These are phyloP conservation scores for Poeciliopsis paucimaculata DNA, from an alignment of 2,797 vertebrate genomes.

Conservation along the genomic window DNA sequence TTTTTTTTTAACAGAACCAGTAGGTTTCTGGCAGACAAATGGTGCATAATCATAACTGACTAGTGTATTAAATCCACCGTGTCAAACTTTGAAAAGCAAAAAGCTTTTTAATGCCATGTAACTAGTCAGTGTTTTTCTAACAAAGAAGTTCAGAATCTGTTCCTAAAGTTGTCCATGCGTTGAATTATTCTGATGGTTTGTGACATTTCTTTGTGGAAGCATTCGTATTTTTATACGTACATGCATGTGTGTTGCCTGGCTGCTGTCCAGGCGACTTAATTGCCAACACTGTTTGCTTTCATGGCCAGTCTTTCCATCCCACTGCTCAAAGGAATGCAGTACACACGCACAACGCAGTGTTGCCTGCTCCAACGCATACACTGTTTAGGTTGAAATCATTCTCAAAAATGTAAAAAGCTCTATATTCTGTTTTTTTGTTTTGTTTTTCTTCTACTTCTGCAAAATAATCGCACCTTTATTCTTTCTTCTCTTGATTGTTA, in stretches of 20 bases:
- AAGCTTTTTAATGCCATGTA: neutral
- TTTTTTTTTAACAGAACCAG: neutral
- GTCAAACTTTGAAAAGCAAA: conserved; percentile 10
- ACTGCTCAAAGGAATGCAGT: conserved; percentile 70
- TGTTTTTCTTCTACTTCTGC: conserved; percentile 49
- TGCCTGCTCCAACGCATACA: conserved; percentile 45
- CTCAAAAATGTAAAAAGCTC: neutral
- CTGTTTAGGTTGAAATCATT: conserved; percentile 34
- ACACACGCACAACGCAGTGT: conserved; percentile 31
- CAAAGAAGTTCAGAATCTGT: neutral
- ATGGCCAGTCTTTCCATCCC: conserved; percentile 69
- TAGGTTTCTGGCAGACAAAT: neutral
- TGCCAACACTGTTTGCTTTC: conserved; percentile 75
- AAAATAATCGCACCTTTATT: conserved; percentile 58
- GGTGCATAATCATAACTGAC: neutral
- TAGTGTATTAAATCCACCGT: neutral
- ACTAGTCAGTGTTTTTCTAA: neutral
- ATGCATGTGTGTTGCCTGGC: conserved; percentile 62
- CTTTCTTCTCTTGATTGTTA: conserved; percentile 17
- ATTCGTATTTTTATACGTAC: neutral
- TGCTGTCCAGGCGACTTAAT: conserved; percentile 70
- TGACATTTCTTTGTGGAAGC: conserved; percentile 11
- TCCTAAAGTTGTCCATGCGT: neutral
- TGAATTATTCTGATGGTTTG: conserved; percentile 7
- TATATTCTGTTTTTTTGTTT: conserved; percentile 41